Percentiles rank a stretch among this genome's conserved stretches.
These are phyloP conservation scores for Coremacera marginata DNA, from an alignment of 2,888 invertebrate species.

Conservation along the genomic window DNA sequence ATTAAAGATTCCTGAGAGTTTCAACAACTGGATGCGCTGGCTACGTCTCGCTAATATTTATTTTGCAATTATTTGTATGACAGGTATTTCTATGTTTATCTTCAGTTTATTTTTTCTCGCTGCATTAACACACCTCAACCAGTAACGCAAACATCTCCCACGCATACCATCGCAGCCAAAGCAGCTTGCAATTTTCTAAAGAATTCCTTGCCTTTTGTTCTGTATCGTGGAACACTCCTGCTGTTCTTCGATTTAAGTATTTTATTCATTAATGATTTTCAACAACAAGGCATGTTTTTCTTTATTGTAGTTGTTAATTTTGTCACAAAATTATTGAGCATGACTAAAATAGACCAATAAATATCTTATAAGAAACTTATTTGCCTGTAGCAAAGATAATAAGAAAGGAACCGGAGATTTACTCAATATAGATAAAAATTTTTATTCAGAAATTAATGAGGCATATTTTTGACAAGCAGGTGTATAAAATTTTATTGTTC, in stretches of 20 bases:
- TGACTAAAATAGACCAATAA: background rate
- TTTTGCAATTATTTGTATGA: slow-evolving; percentile 22
- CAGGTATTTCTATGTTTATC: slow-evolving; percentile 22
- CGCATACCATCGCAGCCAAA: background rate
- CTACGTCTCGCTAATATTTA: slow-evolving; percentile 18
- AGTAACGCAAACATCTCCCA: background rate
- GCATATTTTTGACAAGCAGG: too few relatives aligned
- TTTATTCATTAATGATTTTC: slow-evolving; percentile 3
- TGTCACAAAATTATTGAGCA: background rate
- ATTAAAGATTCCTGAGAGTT: slow-evolving; percentile 4
- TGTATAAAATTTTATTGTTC: too few relatives aligned
- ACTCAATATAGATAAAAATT: background rate
- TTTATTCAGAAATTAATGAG: too few relatives aligned
- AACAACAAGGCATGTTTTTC: background rate
- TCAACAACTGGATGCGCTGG: slow-evolving; percentile 6
- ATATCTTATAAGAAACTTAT: background rate
- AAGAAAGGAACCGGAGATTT: background rate
- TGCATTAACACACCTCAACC: background rate
- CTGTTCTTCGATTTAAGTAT: background rate
- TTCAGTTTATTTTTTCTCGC: background rate
- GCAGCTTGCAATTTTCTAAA: slow-evolving; percentile 7
- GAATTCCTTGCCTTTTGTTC: background rate
- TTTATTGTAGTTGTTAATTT: background rate
- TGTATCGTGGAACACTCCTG: background rate
- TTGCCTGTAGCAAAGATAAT: background rate